A percentile compares a stretch with the other conserved stretches of the same genome.
phyloP scores from a whole-genome alignment of 1,140 invertebrate genomes.

The Danaus melanippus region DNA sequence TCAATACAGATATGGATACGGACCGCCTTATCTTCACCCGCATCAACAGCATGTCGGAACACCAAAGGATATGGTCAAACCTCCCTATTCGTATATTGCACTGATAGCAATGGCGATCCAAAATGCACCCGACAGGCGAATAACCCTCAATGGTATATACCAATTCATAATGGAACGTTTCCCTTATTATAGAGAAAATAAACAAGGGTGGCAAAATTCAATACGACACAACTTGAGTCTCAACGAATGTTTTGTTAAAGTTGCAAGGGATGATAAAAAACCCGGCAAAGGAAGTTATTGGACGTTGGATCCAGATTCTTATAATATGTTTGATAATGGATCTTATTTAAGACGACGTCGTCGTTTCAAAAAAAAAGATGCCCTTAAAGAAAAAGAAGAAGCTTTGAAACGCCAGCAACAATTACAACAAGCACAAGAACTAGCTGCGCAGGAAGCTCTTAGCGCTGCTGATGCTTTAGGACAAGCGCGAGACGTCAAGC shows the following conservation, averaged over 20 bases:
- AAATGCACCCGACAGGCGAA: slow-evolving; percentile 91
- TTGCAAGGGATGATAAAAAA: slow-evolving; percentile 92
- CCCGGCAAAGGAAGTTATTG: slow-evolving; percentile 98
- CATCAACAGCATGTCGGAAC: slow-evolving; percentile 82
- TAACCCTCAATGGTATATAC: slow-evolving; percentile 98
- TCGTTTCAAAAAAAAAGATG: slow-evolving; percentile 97
- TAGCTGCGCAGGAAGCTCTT: slow-evolving; percentile 70
- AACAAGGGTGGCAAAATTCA: slow-evolving; percentile 96
- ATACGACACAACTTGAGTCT: slow-evolving; percentile 97
- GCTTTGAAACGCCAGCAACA: slow-evolving; percentile 84
- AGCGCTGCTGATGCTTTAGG: slow-evolving; percentile 57
- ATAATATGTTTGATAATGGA: slow-evolving; percentile 99
- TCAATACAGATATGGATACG: slow-evolving; percentile 83
- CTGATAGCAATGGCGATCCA: slow-evolving; percentile 99
- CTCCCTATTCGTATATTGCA: slow-evolving; percentile 98
- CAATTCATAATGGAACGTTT: slow-evolving; percentile 99
- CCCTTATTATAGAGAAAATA: slow-evolving; percentile 98
- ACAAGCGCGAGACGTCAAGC: slow-evolving; percentile 66
- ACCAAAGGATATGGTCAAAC: slow-evolving; percentile 92
- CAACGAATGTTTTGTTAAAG: slow-evolving; percentile 99
- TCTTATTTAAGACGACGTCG: slow-evolving; percentile 92
- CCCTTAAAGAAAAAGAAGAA: slow-evolving; percentile 89
- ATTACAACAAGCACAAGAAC: slow-evolving; percentile 64
- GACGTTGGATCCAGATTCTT: slow-evolving; percentile 96
- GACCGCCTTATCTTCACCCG: slow-evolving; percentile 74